Evolutionary conservation across 2,113 vertebrate genomes (phyloP), one percentile per base, ranked within the genome.

Genomic region (Pseudopipra pipra): DNA sequence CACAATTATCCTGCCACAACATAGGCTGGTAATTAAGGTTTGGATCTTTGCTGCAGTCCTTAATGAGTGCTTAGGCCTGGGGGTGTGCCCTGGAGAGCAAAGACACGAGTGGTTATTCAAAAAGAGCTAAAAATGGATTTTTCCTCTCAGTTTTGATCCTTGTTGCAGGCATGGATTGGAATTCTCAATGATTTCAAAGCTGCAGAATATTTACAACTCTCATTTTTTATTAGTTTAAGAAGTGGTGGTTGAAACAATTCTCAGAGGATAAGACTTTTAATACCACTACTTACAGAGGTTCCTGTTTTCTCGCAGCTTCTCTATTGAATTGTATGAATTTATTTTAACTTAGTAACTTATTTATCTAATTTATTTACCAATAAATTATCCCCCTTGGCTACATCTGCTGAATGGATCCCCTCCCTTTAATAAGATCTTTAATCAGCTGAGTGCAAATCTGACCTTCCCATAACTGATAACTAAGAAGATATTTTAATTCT

Each of bases 21-120:
- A 77, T 47, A 47, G 85, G 14, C 78, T 97, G 90, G 30, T 74
- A 72, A 92, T 92, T 84, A 90, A 63, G 61, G 56, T 44, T 92
- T 77, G 46, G 63, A 46, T 66, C 59, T 56, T 41, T 44, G 67
- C 63, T 66, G 79, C 72, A 83, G 11, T 85, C 76, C 52, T 66
- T 43, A 27, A 24, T 88, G 47, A 62, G 67, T 52, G 4, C 84
- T 71, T 27, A 44, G 75, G 6, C 21, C 16, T 24, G 22, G 13
- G 59, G 43, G 23, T 49, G 35, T 35, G 56, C n/a, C 1, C 41
- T 63, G 23, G 73, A 55, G 73, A 89, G 87, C 54, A 30, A 14
- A n/a, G 24, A 10, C 22, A 7, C 0, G 3, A 65, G 13, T 9
- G 21, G 33, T n/a, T 56, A 23, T 44, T 54, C 9, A 47, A n/a